A percentile compares a stretch with the other conserved stretches of the same genome.
Evolutionary conservation across 2,113 vertebrate species (phyloP).

Genomic region (Mustelus asterias): DNA sequence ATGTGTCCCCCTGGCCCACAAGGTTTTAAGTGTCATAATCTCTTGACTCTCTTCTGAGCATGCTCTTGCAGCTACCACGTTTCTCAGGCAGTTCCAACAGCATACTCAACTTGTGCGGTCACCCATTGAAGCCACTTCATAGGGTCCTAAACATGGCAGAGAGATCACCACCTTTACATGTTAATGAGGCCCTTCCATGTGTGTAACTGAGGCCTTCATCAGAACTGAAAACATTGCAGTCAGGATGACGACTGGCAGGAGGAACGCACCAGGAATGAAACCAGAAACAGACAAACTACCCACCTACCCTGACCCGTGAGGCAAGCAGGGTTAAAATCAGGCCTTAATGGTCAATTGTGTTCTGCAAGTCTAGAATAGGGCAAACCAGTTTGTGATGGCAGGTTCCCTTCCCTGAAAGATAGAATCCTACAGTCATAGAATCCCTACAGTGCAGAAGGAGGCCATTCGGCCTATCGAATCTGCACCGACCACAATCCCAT

Average conservation of each 20-base stretch:
- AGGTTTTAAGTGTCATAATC: neutral
- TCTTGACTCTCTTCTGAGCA: neutral
- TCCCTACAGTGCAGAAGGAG: too few species aligned
- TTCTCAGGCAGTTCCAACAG: neutral
- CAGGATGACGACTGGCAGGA: neutral
- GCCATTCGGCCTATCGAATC: too few species aligned
- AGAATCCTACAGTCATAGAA: too few species aligned
- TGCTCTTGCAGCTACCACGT: neutral
- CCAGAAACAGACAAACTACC: neutral
- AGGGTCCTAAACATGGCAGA: neutral
- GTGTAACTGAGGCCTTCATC: neutral
- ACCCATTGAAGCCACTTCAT: neutral
- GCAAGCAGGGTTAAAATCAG: neutral
- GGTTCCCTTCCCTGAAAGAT: neutral
- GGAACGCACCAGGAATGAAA: neutral
- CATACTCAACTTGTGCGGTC: neutral
- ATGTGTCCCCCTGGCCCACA: neutral
- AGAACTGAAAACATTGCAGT: neutral
- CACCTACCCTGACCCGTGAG: neutral
- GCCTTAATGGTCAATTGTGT: neutral
- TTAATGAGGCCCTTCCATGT: too few species aligned
- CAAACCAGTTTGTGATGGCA: neutral
- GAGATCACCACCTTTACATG: neutral
- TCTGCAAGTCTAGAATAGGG: neutral
- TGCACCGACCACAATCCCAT: too few species aligned